Evolutionary conservation across 2,888 invertebrate genomes (phyloP), one percentile per base, ranked within the genome.

Genomic region (Pandemis corylana): DNA sequence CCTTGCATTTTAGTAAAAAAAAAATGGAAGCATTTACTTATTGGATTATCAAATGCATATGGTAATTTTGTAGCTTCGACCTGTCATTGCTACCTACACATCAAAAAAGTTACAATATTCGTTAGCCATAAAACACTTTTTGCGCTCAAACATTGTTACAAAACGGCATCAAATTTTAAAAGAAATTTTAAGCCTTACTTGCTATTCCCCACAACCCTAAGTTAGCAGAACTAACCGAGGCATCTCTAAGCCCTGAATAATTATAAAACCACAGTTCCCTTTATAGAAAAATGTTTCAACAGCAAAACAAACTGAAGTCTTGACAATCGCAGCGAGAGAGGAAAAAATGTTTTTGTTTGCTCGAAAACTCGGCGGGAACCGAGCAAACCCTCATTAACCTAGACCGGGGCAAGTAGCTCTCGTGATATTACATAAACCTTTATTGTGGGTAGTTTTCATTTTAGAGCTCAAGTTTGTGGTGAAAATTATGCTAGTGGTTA

Each of bases 301-400:
- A 42, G 10, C 42, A 10, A 53, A 36, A 36, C 15, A 7, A 51
- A 71, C 12, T 15, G 20, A 70, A 70, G 63, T 13, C 51, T 51
- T 64, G 63, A 64, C 53, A 71, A 71, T 64, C 28, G 53, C n/a
- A 64, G n/a, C 20, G 53, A n/a, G 28, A 59, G 44, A 28, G 13
- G 46, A 51, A 69, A 69, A 79, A 80, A 80, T 82, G 77, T 80
- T 80, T 85, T 80, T 82, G 79, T 81, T 83, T 80, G 79, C 74
- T 36, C 61, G 74, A 77, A 78, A 81, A 81, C 72, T 63, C 53
- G 80, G 76, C 79, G 77, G 76, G 79, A 83, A 86, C 79, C 78
- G 85, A 81, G 83, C 85, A 86, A 82, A 71, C 80, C 79, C 85
- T 87, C 86, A 88, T 87, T 88, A 87, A 86, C 85, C 84, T 78